Evolutionary conservation across 2,797 vertebrate genomes (phyloP).

Genomic region (Sebastes dallii): DNA sequence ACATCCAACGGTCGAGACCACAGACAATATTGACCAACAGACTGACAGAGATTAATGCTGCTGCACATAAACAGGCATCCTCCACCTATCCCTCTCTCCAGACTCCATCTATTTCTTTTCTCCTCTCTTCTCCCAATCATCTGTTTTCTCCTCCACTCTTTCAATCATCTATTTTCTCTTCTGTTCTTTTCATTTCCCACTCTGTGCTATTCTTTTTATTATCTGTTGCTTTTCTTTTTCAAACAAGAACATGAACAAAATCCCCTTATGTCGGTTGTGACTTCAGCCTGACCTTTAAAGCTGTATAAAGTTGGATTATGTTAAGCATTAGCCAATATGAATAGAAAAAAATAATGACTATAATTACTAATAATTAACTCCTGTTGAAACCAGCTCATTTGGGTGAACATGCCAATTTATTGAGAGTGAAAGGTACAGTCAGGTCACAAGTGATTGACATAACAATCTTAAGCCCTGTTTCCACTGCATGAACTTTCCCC

Average conservation of each 20-base stretch:
- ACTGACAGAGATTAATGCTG: constrained; percentile 76
- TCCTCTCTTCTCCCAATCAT: constrained; percentile 17
- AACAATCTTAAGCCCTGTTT: neutral
- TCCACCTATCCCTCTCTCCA: constrained; percentile 33
- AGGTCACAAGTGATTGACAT: constrained; percentile 12
- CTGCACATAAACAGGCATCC: constrained; percentile 42
- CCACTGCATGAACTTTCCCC: neutral
- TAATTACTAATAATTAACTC: constrained; percentile 26
- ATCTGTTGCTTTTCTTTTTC: constrained; percentile 18
- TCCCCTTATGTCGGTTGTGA: neutral
- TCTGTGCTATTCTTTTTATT: constrained; percentile 5
- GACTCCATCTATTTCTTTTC: constrained; percentile 38
- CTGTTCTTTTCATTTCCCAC: constrained; percentile 5
- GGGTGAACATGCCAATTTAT: neutral
- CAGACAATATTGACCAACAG: constrained; percentile 78
- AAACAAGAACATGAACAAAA: constrained; percentile 8
- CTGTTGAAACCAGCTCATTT: constrained; percentile 14
- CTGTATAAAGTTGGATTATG: constrained; percentile 8
- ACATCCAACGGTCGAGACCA: constrained; percentile 62
- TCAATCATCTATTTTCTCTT: constrained; percentile 33
- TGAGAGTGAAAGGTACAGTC: neutral
- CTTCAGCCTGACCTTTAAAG: constrained; percentile 19
- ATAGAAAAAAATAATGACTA: constrained; percentile 5
- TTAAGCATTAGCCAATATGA: constrained; percentile 6
- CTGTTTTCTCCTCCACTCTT: constrained; percentile 33